Conservation (phyloP, 2,797 vertebrate species). For the Coregonus ussuriensis region DNA sequence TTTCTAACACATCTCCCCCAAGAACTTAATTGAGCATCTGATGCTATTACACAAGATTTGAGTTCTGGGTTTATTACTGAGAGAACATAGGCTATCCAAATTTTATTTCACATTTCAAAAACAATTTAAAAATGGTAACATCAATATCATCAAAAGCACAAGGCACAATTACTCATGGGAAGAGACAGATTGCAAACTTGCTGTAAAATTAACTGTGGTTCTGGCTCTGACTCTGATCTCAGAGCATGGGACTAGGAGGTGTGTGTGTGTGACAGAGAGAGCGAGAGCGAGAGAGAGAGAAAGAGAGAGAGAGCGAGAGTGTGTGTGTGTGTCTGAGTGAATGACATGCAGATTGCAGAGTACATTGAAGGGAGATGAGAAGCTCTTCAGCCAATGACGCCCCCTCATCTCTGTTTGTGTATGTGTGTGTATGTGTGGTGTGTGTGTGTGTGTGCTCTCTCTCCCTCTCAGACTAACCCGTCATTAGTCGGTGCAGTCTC, state of each 20-base stretch:
- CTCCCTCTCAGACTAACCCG: conserved; percentile 53
- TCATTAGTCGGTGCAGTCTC: conserved; percentile 47
- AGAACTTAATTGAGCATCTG: too few species aligned
- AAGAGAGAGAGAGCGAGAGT: too few species aligned
- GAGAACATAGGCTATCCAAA: too few species aligned
- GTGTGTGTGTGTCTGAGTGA: too few species aligned
- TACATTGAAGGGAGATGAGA: neutral
- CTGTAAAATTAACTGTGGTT: neutral
- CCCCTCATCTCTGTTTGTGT: neutral
- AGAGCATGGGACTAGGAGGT: neutral
- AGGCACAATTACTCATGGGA: neutral
- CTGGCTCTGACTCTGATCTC: neutral
- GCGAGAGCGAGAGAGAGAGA: too few species aligned
- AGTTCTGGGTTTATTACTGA: too few species aligned
- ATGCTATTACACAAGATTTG: too few species aligned
- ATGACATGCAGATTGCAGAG: conserved; percentile 8
- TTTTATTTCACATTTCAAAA: neutral
- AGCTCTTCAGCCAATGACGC: conserved; percentile 2
- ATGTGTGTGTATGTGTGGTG: conserved; percentile 40
- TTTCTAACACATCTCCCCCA: too few species aligned
- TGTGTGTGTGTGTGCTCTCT: conserved; percentile 8
- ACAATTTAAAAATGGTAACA: neutral
- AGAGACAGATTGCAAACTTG: neutral
- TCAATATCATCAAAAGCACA: neutral
- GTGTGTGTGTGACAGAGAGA: neutral